Evolutionary conservation across 1,140 invertebrate genomes (phyloP), one percentile per base, ranked within the genome.

Genomic region (Lucilia cuprina): DNA sequence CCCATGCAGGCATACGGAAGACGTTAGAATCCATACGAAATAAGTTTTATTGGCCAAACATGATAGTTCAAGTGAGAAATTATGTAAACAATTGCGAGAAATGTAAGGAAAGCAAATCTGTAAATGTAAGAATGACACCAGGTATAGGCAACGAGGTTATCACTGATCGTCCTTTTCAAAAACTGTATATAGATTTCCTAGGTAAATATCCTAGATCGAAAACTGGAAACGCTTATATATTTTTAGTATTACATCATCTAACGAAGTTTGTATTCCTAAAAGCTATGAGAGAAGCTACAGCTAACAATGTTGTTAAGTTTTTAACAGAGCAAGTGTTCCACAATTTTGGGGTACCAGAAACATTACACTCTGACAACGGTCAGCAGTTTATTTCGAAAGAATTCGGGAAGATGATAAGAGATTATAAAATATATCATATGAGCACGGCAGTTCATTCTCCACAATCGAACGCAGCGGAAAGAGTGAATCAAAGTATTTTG

Each of bases 21-120:
- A 55, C 50, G 3, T 17, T 55, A 17, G 10, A 55, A 41, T 41
- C 14, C 50, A 17, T 55, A 55, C 14, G 10, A 55, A 17, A 17
- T 17, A 55, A 55, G 14, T 55, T 84, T 0, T 85, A 83, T 19
- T 83, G 82, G 82, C 82, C 82, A n/a, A 65, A n/a, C 8, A 35
- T 83, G n/a, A 55, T 65, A n/a, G 34, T 19, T 9, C 55, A 83
- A 70, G 60, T 83, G 5, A 19, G 17, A 14, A 25, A 83, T 17
- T 83, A 83, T 74, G 60, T 83, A 10, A 14, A 12, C 5, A 65
- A 83, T 5, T 83, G 82, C 70, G 19, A 83, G 9, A 65, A 8
- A 5, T 83, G 82, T 35, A 65, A 74, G 70, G 65, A 65, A n/a
- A 35, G 25, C 7, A 83, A 83, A 47, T 9, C 82, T 13, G 49